Conservation (phyloP, 2,113 vertebrate species). For the Nothocercus nigrocapillus region DNA sequence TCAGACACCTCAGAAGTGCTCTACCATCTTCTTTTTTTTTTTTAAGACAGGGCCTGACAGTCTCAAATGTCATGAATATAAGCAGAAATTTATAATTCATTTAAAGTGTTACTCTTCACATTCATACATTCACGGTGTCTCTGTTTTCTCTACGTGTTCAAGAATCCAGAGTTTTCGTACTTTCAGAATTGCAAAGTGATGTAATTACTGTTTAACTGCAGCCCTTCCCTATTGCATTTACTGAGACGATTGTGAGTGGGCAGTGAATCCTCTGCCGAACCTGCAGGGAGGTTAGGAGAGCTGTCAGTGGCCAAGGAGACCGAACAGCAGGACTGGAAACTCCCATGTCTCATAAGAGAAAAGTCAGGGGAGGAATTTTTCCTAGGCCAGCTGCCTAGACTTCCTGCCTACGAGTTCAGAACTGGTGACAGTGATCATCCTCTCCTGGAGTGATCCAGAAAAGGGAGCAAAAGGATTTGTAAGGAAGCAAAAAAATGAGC, state of each 20-base stretch:
- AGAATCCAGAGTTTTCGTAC: neutral
- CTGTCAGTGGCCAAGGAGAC: accelerated
- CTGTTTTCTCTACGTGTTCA: neutral
- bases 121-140: neutral
- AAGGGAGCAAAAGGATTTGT: neutral
- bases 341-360: neutral
- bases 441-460: neutral
- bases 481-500: neutral
- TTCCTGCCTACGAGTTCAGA: neutral
- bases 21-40: neutral
- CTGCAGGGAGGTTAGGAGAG: neutral
- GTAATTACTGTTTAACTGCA: neutral
- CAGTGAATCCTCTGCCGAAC: accelerated
- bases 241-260: neutral
- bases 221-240: neutral
- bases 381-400: neutral
- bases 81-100: neutral
- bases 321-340: neutral
- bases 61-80: neutral
- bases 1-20: neutral
- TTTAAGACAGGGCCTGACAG: neutral
- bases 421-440: neutral
- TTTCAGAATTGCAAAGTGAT: neutral
- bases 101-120: no score
- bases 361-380: neutral